Base-by-base conservation (phyloP, 2,113 vertebrate species). In the Eurystomus gularis region DNA sequence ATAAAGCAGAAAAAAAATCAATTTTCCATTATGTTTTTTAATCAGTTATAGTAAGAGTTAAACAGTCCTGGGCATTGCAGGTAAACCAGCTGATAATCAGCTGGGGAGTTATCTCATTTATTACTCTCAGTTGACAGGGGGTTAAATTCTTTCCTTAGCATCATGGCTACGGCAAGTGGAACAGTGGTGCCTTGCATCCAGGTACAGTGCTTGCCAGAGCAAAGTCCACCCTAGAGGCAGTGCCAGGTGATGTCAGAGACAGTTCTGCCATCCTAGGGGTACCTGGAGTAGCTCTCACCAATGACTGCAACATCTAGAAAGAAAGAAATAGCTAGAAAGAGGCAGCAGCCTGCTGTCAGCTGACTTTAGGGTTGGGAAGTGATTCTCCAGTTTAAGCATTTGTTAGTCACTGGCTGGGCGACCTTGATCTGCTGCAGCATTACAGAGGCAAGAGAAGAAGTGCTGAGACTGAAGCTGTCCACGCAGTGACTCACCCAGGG, bases 1-100 rank as follows among this genome's bases (percentile, higher is more conserved):
- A 85, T 89, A 90, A 94, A 93, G 85, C 39, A 42, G 75, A 16
- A 52, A 90, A 66, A 88, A 95, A 97, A 98, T 98, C 97, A 96
- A 97, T 98, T 94, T 97, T 97, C 94, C 93, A 96, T 98, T 97
- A 96, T 90, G n/a, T 93, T 97, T 97, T 94, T 97, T 97, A 97
- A 97, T 96, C 84, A 96, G 89, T 94, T 91, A 87, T 65, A 68
- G 78, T 46, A 92, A 66, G 90, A 92, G 68, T 92, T 93, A 94
- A 96, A 88, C 65, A 94, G 49, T 73, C 16, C 73, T 81, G 28
- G 57, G 46, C 28, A 82, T 2, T 70, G 82, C 79, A 93, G 93
- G 90, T 84, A 91, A 96, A 96, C 39, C 54, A 97, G 91, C 79
- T 95, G 86, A 94, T 93, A 93, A 96, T 85, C 92, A 86, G 72